These are phyloP conservation scores for Triplophysa siluroides DNA, from an alignment of 2,113 vertebrate genomes.

Conservation along the genomic window DNA sequence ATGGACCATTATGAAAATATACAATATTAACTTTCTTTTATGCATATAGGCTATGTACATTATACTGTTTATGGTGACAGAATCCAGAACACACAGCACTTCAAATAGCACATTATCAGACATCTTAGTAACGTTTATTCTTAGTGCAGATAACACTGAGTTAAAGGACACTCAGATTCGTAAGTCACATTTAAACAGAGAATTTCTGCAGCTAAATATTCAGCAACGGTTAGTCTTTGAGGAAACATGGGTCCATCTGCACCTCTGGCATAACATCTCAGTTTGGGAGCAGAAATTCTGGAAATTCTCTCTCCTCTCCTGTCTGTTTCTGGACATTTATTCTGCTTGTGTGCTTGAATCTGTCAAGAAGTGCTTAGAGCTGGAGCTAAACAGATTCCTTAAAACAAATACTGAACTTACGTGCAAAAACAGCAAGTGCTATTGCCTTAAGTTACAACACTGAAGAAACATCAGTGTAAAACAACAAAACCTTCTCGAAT, in stretches of 20 bases:
- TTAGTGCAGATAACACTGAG: neutral
- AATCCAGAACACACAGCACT: slow-evolving; percentile 36
- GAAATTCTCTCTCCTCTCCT: slow-evolving; percentile 8
- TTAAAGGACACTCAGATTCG: neutral
- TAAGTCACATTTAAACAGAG: slow-evolving; percentile 22
- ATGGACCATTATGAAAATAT: too few species aligned
- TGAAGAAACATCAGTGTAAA: neutral
- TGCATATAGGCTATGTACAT: neutral
- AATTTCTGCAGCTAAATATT: neutral
- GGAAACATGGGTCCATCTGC: neutral
- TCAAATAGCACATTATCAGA: slow-evolving; percentile 26
- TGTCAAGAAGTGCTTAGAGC: slow-evolving; percentile 28
- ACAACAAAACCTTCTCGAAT: neutral
- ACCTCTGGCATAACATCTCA: slow-evolving; percentile 19
- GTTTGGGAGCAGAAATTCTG: slow-evolving; percentile 22
- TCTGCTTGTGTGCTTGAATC: neutral
- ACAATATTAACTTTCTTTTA: too few species aligned
- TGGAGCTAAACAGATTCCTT: slow-evolving; percentile 25
- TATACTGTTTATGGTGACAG: slow-evolving; percentile 28
- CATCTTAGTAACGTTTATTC: slow-evolving; percentile 28
- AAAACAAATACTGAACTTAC: slow-evolving; percentile 3
- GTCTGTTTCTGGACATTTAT: slow-evolving; percentile 4
- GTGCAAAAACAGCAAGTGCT: neutral
- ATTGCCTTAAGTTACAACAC: neutral
- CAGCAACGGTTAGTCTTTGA: neutral